phyloP scores from a whole-genome alignment of 2,797 vertebrate species.

The Knipowitschia caucasica region DNA sequence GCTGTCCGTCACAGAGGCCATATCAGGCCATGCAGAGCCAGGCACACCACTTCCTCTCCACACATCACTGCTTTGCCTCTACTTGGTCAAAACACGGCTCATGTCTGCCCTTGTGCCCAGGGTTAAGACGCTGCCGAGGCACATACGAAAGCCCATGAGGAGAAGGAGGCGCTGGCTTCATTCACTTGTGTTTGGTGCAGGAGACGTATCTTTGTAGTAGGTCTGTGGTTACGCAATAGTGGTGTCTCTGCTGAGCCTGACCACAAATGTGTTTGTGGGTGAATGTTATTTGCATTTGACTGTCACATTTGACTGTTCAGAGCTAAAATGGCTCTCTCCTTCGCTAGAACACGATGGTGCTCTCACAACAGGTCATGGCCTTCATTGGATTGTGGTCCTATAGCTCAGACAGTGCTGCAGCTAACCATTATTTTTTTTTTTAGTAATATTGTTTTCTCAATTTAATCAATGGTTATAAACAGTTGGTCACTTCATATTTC shows the following conservation, averaged over 20 bases:
- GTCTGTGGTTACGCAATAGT: too few species aligned
- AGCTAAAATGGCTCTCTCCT: too few species aligned
- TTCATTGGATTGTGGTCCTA: neutral
- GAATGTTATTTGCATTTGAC: too few species aligned
- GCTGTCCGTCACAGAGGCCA: slow-evolving; percentile 58
- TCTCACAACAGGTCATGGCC: neutral
- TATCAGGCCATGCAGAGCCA: slow-evolving; percentile 67
- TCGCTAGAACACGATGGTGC: neutral
- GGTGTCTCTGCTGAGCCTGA: too few species aligned
- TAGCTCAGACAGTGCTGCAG: neutral
- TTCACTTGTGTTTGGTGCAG: neutral
- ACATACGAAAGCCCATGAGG: neutral
- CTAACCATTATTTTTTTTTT: too few species aligned
- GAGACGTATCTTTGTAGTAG: neutral
- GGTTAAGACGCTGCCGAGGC: slow-evolving; percentile 48
- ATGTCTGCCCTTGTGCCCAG: slow-evolving; percentile 52
- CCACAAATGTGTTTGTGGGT: too few species aligned
- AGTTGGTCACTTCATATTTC: too few species aligned
- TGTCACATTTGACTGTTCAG: too few species aligned
- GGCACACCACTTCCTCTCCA: slow-evolving; percentile 60
- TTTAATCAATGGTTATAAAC: too few species aligned
- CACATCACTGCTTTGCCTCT: slow-evolving; percentile 70
- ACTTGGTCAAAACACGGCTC: slow-evolving; percentile 75
- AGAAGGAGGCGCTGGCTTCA: neutral
- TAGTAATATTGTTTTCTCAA: too few species aligned